Percentiles rank a stretch among this genome's conserved stretches.
phyloP scores from a whole-genome alignment of 2,888 invertebrate species.

The Tetheella fluctuosa region DNA sequence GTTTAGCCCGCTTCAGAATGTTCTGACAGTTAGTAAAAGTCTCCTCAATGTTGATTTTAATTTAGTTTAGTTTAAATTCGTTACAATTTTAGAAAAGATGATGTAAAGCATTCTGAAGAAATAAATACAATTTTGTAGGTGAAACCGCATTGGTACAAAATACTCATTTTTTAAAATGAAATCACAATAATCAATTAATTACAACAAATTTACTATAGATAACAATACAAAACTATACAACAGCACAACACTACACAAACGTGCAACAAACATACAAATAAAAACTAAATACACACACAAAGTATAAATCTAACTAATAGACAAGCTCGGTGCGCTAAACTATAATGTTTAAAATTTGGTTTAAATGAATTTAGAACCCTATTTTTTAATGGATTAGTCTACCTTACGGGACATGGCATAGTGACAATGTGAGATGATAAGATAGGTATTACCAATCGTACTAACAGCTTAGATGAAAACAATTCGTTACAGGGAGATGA shows the following conservation, averaged over 20 bases:
- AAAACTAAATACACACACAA: constrained; percentile 56
- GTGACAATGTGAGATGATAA: constrained; percentile 52
- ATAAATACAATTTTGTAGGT: constrained; percentile 42
- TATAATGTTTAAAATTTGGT: constrained; percentile 43
- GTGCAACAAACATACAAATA: constrained; percentile 65
- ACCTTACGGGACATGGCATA: constrained; percentile 58
- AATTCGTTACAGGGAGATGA: constrained; percentile 53
- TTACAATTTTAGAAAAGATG: constrained; percentile 4
- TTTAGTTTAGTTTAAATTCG: not conserved
- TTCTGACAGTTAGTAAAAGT: not conserved
- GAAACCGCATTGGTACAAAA: constrained; percentile 53
- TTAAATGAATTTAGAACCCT: constrained; percentile 54
- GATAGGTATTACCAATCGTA: constrained; percentile 56
- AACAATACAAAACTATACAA: constrained; percentile 28
- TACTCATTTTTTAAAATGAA: constrained; percentile 36
- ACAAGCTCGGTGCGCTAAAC: constrained; percentile 66
- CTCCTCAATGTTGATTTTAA: not conserved
- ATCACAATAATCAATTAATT: constrained; percentile 31
- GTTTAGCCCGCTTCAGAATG: constrained; percentile 14
- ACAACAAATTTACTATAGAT: constrained; percentile 35
- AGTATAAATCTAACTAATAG: constrained; percentile 57
- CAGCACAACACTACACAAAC: constrained; percentile 60
- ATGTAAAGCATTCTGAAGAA: constrained; percentile 24
- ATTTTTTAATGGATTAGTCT: constrained; percentile 49
- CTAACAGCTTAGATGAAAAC: constrained; percentile 52